phyloP scores from a whole-genome alignment of 2,113 vertebrate genomes.

The Sceloporus tristichus region DNA sequence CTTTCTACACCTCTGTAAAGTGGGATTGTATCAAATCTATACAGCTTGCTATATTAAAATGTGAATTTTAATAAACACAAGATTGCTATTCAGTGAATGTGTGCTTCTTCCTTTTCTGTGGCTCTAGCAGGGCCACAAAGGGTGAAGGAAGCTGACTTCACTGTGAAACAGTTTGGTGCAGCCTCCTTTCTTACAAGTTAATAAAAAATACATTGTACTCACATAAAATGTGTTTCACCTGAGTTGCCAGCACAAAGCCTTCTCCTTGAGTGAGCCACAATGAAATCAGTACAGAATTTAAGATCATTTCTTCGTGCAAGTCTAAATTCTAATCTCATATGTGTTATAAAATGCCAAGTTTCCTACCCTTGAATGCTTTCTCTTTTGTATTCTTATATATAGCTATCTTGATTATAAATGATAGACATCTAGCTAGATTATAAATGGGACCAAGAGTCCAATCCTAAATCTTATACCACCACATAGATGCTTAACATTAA shows the following conservation, averaged over 20 bases:
- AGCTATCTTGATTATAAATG: background rate
- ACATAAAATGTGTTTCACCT: slow-evolving; percentile 47
- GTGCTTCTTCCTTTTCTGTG: accelerated
- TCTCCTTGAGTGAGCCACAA: slow-evolving; percentile 33
- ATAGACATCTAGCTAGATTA: background rate
- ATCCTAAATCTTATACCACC: background rate
- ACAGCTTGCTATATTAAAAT: background rate
- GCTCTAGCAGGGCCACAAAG: background rate
- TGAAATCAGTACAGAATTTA: slow-evolving; percentile 28
- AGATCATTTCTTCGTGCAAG: slow-evolving; percentile 16
- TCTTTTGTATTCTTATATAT: slow-evolving; percentile 24
- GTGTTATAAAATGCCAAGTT: slow-evolving; percentile 22
- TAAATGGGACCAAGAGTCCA: background rate
- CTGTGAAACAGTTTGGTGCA: background rate
- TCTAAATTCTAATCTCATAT: slow-evolving; percentile 53
- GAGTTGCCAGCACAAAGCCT: slow-evolving; percentile 8
- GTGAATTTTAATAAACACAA: background rate
- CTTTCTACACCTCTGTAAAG: background rate
- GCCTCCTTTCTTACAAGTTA: slow-evolving; percentile 26
- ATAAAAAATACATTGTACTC: slow-evolving; percentile 42
- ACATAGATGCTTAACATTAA: background rate
- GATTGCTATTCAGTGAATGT: accelerated
- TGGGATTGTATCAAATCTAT: background rate
- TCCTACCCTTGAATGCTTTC: slow-evolving; percentile 14
- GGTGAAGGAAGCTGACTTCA: background rate